A percentile compares a stretch with the other conserved stretches of the same genome.
Evolutionary conservation across 2,888 invertebrate genomes (phyloP).

Genomic region (Dendrolimus houi): DNA sequence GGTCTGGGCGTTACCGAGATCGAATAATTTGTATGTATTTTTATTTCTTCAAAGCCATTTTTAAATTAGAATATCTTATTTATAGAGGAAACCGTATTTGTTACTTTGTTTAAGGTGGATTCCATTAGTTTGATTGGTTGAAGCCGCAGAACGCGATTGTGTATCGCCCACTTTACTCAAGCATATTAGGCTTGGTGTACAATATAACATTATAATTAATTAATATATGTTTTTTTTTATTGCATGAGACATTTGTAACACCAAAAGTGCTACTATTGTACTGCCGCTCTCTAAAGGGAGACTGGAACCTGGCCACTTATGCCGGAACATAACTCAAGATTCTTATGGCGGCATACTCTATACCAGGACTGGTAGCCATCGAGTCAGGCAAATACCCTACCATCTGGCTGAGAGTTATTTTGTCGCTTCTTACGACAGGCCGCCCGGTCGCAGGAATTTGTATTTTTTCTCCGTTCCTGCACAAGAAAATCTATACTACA

Average conservation of each 20-base stretch:
- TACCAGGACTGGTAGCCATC: background rate
- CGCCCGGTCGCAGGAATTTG: background rate
- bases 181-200: constrained; percentile 8
- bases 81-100: background rate
- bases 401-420: background rate
- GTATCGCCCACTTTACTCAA: constrained; percentile 3
- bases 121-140: constrained; percentile 15
- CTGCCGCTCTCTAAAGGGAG: background rate
- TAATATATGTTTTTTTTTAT: background rate
- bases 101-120: constrained; percentile 1
- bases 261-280: background rate
- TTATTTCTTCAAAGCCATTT: background rate
- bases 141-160: constrained; percentile 15
- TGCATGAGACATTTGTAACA: background rate
- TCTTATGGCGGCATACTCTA: background rate
- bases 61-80: background rate
- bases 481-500: too few species aligned
- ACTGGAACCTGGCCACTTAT: background rate
- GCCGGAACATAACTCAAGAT: background rate
- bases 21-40: too few species aligned
- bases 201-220: background rate
- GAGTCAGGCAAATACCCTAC: background rate
- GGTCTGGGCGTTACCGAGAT: too few species aligned
- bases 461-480: too few species aligned
- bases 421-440: background rate